Base-by-base conservation (phyloP, 2,888 invertebrate species). In the Polydrusus cervinus region DNA sequence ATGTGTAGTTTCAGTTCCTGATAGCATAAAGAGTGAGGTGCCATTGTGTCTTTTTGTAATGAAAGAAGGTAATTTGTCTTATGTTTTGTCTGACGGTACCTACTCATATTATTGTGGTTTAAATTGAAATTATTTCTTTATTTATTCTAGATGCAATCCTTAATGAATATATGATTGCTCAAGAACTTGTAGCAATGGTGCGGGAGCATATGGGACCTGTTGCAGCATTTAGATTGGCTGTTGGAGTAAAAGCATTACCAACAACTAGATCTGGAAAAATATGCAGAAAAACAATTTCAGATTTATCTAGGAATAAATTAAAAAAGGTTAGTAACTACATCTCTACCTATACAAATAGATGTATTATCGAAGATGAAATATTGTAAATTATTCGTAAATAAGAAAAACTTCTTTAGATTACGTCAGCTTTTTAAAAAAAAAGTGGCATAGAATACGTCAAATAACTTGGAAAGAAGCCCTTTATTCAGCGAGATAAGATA, bases 1-100 rank as follows among this genome's bases (percentile, higher is more conserved):
- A 0, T 94, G 95, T 0, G 97, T 98, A 0, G 92, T 98, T 11
- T 97, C 97, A 0, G 95, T 97, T 0, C 95, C 96, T 0, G 97
- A 98, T 84, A 86, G 90, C 0, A 94, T 96, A 0, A 98, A 98
- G 84, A 97, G 97, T 16, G 95, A 97, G 85, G 92, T 97, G 16
- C 97, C 97, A 0, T 87, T 97, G 1, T 97, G 97, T 78, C 88
- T 98, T 0, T 97, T 94, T 83, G 94, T 97, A 1, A 91, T 93
- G 84, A 92, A 92, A 82, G 91, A 92, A 79, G 90, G 91, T 89
- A 81, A 74, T 49, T 3, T 7, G 16, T 49, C 49, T 30, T 9
- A 7, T 64, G 16, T 51, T 16, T 47, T 69, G 40, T 40, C 9
- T 11, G 2, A 3, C 9, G 3, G 40, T 40, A 40, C 30, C 3